These are phyloP conservation scores for Tachypleus tridentatus DNA, from an alignment of 1,140 invertebrate species.

Conservation along the genomic window DNA sequence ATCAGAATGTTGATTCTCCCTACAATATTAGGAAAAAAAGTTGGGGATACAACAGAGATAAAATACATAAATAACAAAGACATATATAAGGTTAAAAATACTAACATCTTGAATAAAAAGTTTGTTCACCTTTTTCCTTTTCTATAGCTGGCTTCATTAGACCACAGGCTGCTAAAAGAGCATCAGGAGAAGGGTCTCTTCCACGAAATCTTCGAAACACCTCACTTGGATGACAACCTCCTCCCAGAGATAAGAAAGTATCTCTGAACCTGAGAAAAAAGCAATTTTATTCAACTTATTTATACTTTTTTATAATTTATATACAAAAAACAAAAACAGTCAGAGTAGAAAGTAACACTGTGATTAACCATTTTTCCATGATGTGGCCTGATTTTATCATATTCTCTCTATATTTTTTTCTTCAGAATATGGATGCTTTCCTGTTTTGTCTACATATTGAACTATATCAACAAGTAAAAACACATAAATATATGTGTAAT, in stretches of 20 bases:
- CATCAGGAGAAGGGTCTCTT: conserved; percentile 72
- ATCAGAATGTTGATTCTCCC: too few species aligned
- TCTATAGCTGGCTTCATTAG: neutral
- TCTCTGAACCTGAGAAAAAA: conserved; percentile 53
- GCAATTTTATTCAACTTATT: conserved; percentile 5
- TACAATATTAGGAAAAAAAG: too few species aligned
- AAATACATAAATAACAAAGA: too few species aligned
- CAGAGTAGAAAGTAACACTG: conserved; percentile 1
- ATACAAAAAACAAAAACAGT: too few species aligned
- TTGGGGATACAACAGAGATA: too few species aligned
- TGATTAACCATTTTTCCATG: neutral
- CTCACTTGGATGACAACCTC: conserved; percentile 61
- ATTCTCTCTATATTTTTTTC: conserved; percentile 22
- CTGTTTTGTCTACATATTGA: too few species aligned
- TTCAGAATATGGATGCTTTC: too few species aligned
- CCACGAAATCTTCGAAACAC: conserved; percentile 81
- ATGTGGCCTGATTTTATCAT: conserved; percentile 19
- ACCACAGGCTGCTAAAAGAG: conserved; percentile 49
- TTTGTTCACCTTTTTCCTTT: too few species aligned
- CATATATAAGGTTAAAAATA: too few species aligned
- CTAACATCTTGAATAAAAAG: too few species aligned
- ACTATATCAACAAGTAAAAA: too few species aligned
- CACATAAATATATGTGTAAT: too few species aligned
- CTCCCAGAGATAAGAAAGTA: conserved; percentile 72
- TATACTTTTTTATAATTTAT: conserved; percentile 1